These are phyloP conservation scores for Tympanuchus pallidicinctus DNA, from an alignment of 2,113 vertebrate genomes.

Conservation along the genomic window DNA sequence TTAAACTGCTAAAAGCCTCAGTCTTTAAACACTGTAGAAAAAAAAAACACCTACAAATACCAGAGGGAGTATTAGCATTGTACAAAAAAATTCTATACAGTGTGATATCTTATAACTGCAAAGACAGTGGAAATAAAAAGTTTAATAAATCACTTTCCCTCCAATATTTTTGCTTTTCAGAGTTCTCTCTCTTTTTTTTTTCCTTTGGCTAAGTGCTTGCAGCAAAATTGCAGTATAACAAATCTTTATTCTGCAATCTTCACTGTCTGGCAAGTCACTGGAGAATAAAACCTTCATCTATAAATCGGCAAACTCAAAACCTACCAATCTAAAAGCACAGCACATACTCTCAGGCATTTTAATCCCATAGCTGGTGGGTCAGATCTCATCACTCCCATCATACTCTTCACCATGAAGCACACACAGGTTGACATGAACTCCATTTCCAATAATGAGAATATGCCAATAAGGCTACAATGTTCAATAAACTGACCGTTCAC, in stretches of 20 bases:
- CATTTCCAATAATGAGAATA: background rate
- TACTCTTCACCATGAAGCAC: background rate
- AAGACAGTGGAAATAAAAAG: constrained; percentile 28
- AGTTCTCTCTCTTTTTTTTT: background rate
- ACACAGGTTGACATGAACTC: background rate
- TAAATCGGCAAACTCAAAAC: background rate
- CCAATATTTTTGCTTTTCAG: background rate
- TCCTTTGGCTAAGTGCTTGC: background rate
- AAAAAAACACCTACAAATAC: constrained; percentile 31
- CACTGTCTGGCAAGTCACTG: background rate
- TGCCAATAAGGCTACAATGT: background rate
- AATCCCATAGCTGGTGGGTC: background rate
- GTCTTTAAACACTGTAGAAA: constrained; percentile 21
- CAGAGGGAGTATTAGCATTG: constrained; percentile 14
- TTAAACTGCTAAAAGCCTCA: constrained; percentile 46
- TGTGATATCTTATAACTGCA: constrained; percentile 48
- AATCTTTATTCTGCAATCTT: constrained; percentile 4
- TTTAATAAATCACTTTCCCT: constrained; percentile 30
- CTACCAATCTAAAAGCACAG: background rate
- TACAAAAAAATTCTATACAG: background rate
- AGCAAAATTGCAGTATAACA: background rate
- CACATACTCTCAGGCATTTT: background rate
- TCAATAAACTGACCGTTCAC: background rate
- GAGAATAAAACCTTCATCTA: background rate
- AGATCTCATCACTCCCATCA: background rate